These are phyloP conservation scores for Hofmannophila pseudospretella DNA, from an alignment of 2,888 invertebrate genomes.

Conservation along the genomic window DNA sequence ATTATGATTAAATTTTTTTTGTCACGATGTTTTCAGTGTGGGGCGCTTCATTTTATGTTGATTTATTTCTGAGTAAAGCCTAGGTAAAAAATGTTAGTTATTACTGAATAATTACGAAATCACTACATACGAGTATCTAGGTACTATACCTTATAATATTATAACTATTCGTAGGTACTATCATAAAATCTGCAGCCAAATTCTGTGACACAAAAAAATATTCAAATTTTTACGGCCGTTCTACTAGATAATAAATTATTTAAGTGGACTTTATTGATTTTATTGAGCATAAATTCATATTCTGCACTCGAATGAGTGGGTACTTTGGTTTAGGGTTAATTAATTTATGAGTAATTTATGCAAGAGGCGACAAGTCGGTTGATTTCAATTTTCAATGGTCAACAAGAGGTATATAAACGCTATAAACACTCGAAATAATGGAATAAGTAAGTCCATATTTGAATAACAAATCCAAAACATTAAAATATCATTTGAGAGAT, in stretches of 20 bases:
- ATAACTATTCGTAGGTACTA: too few species aligned
- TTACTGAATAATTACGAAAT: neutral
- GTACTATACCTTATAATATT: too few species aligned
- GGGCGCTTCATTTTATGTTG: too few species aligned
- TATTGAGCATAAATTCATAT: slow-evolving; percentile 57
- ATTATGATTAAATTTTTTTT: too few species aligned
- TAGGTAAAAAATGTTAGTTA: neutral
- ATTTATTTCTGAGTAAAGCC: too few species aligned
- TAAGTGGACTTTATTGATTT: slow-evolving; percentile 33
- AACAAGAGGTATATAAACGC: too few species aligned
- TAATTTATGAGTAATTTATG: slow-evolving; percentile 60
- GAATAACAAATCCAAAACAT: too few species aligned
- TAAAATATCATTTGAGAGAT: too few species aligned
- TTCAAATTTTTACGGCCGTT: neutral
- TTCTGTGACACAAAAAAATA: neutral
- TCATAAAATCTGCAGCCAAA: neutral
- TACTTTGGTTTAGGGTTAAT: slow-evolving; percentile 30
- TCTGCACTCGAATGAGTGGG: slow-evolving; percentile 20
- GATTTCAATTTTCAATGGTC: slow-evolving; percentile 8
- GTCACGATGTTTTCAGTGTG: too few species aligned
- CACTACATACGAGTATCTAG: too few species aligned
- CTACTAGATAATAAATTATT: slow-evolving; percentile 21
- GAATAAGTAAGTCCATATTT: too few species aligned
- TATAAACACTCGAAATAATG: too few species aligned
- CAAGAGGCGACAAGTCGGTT: slow-evolving; percentile 27